Evolutionary conservation across 2,888 invertebrate genomes (phyloP), one percentile per base, ranked within the genome.

Genomic region (Drosophila paramelanica): DNA sequence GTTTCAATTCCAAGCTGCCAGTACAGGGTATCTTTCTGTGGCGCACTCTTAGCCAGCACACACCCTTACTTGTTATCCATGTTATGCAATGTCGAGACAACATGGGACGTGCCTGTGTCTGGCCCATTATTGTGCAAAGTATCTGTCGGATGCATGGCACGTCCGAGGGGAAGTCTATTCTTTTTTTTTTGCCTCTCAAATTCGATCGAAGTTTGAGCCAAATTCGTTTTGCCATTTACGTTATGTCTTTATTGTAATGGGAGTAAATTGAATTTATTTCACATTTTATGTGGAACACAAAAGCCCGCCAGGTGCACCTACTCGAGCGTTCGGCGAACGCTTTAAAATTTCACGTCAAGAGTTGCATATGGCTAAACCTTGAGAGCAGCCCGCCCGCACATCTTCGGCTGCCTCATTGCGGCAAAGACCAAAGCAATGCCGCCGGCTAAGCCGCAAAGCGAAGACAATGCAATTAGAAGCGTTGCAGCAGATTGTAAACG

Each of bases 241-340:
- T 69, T 67, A 70, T 73, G 81, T 82, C 85, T 87, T 80, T 68
- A 81, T 87, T 74, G 53, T 67, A 73, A 74, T 84, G 68, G 20
- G 55, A 67, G 60, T 38, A 64, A 77, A 77, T 77, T 79, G 76
- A 77, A 79, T 79, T 70, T 39, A 39, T 33, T 50, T 13, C 51
- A 2, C 17, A 13, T 39, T 74, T 59, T 57, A 36, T 46, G 64
- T 59, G 41, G 41, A 68, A 55, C 42, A 14, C 25, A 27, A 20
- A n/a, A 33, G 27, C 20, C 52, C 25, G 55, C 23, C 51, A 59
- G 51, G 55, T 56, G 77, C 65, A 62, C 36, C 78, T 46, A 65
- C 46, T 20, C 33, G 33, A 33, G 11, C 11, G 5, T 33, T 33
- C n/a, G 17, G 11, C 31, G 13, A 17, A 6, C 27, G 51, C 36